Conservation (phyloP, 2,113 vertebrate species). For the Ramphastos sulfuratus region DNA sequence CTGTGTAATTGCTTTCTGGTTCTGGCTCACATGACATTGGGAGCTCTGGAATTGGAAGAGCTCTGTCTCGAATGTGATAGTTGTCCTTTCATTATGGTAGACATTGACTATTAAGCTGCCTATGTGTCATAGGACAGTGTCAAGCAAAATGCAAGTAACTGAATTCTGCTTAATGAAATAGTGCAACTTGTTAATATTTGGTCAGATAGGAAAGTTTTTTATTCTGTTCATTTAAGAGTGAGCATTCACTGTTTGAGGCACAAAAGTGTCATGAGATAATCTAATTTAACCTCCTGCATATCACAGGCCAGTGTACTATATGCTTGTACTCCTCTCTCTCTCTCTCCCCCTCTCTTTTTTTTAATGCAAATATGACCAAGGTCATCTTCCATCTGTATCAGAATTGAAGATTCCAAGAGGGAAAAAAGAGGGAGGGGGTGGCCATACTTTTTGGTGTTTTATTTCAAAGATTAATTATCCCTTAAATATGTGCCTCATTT, state of each 20-base stretch:
- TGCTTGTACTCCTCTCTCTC: background rate
- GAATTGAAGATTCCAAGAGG: background rate
- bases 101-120: background rate
- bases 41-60: background rate
- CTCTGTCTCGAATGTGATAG: background rate
- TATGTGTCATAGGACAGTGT: background rate
- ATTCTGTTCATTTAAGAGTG: background rate
- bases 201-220: background rate
- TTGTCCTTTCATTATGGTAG: background rate
- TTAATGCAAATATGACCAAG: background rate
- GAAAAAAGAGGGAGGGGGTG: background rate
- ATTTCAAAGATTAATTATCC: background rate
- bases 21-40: background rate
- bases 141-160: background rate
- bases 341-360: background rate
- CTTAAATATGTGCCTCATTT: background rate
- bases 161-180: background rate
- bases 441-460: background rate
- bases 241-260: background rate
- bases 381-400: background rate
- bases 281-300: background rate
- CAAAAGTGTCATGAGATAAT: background rate
- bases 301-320: background rate
- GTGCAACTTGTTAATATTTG: background rate
- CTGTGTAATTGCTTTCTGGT: background rate